These are phyloP conservation scores for Cydia fagiglandana DNA, from an alignment of 1,140 invertebrate species.

Conservation along the genomic window DNA sequence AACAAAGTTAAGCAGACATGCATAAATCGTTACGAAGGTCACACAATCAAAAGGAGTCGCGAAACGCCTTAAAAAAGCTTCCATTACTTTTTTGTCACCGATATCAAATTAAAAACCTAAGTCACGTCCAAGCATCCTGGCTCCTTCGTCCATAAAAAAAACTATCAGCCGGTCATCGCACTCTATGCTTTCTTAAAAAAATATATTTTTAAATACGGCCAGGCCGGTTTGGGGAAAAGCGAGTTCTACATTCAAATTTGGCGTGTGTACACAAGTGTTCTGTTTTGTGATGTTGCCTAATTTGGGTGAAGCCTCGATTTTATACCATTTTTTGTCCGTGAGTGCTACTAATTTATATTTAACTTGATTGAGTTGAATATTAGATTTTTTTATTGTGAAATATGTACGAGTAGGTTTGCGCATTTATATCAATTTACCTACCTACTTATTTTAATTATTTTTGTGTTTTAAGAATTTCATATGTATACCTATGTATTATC, in stretches of 20 bases:
- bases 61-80: neutral
- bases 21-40: neutral
- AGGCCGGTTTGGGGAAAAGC: conserved; percentile 7
- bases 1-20: neutral
- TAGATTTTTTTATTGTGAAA: too few relatives aligned
- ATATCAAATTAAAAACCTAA: conserved; percentile 14
- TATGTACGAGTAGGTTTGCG: too few relatives aligned
- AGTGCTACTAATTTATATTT: neutral
- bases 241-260: conserved; percentile 15
- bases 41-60: neutral
- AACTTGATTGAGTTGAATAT: too few relatives aligned
- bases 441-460: too few relatives aligned
- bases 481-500: too few relatives aligned
- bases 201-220: neutral
- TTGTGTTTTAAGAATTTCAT: too few relatives aligned
- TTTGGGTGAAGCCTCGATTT: conserved; percentile 9
- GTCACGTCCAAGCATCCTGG: conserved; percentile 10
- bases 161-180: neutral
- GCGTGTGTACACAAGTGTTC: conserved; percentile 18
- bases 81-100: conserved; percentile 18
- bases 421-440: too few relatives aligned
- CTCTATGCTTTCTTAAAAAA: conserved; percentile 19
- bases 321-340: neutral
- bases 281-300: conserved; percentile 14
- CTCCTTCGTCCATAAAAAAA: conserved; percentile 11